Evolutionary conservation across 2,113 vertebrate species (phyloP), one percentile per base, ranked within the genome.

Genomic region (Apodemus speciosus): DNA sequence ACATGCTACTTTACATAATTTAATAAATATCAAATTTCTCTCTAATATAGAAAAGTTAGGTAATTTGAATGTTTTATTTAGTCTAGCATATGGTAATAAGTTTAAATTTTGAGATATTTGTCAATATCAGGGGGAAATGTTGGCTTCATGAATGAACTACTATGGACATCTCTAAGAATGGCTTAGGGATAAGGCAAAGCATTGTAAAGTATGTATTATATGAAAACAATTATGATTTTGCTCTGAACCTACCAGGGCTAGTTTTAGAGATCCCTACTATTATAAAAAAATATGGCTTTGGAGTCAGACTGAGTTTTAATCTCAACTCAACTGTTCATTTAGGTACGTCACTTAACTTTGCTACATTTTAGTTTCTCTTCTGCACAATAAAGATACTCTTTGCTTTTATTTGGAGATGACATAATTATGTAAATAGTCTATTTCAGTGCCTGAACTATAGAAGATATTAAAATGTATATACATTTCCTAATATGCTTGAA

Each of bases 71-170:
- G 0, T 30, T 73, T 93, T 23, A 18, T 69, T 88, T 81, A 66
- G 46, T 53, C 7, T 86, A 38, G 51, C 40, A 38, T n/a, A 89
- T 38, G 38, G 38, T 25, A 64, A 21, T 49, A 2, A 1, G 72
- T 95, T 85, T 93, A 49, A 93, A 73, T 38, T 16, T 35, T 58
- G 35, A 60, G 38, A 53, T 9, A 9, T 92, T 79, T 89, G 9
- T 1, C 9, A 53, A 46, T 56, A 1, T 73, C 46, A 83, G 23
- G 30, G 56, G 62, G 58, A 94, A 73, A 85, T 38, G 27, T 87
- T 92, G 51, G 25, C 75, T 85, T 66, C n/a, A 93, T 32, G 10
- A 49, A 7, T 7, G 11, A 9, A 13, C 2, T 85, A 25, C 25
- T 83, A 20, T 15, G 30, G 15, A 49, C 9, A 69, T 11, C 10